Percentiles rank a stretch among this genome's conserved stretches.
Evolutionary conservation across 2,113 vertebrate genomes (phyloP).

Genomic region (Neomonachus schauinslandi): DNA sequence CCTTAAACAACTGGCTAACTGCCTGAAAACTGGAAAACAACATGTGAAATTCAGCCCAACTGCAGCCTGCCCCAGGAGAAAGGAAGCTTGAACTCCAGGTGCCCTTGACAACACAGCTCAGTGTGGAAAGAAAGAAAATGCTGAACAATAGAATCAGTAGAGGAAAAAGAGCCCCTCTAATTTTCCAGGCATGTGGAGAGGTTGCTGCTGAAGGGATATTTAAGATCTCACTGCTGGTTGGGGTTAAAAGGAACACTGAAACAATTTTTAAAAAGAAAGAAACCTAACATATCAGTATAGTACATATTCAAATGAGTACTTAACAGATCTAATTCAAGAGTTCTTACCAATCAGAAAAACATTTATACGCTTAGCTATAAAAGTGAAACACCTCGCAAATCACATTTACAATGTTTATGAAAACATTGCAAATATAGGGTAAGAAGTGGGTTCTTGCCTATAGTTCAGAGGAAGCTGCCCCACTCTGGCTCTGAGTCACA

Average conservation of each 20-base stretch:
- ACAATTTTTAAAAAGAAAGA: background rate
- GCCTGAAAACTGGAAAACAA: constrained; percentile 61
- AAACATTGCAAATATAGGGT: background rate
- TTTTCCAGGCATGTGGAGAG: constrained; percentile 38
- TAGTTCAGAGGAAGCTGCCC: background rate
- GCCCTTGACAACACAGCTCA: constrained; percentile 66
- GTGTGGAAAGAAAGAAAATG: constrained; percentile 69
- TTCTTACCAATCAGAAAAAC: background rate
- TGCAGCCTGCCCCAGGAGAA: constrained; percentile 51
- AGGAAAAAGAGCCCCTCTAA: constrained; percentile 63
- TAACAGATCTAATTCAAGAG: background rate
- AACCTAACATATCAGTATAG: background rate
- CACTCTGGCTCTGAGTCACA: background rate
- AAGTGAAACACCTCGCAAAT: background rate
- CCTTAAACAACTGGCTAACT: constrained; percentile 30
- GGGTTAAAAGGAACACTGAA: background rate
- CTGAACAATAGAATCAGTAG: constrained; percentile 63
- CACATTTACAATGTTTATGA: background rate
- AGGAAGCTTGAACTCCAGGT: constrained; percentile 80
- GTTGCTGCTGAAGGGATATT: constrained; percentile 2
- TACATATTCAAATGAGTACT: background rate
- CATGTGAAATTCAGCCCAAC: constrained; percentile 6
- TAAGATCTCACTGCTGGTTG: background rate
- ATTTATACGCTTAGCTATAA: background rate
- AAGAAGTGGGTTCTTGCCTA: background rate